A percentile compares a stretch with the other conserved stretches of the same genome.
phyloP scores from a whole-genome alignment of 2,888 invertebrate species.

The Tiliacea citrago region DNA sequence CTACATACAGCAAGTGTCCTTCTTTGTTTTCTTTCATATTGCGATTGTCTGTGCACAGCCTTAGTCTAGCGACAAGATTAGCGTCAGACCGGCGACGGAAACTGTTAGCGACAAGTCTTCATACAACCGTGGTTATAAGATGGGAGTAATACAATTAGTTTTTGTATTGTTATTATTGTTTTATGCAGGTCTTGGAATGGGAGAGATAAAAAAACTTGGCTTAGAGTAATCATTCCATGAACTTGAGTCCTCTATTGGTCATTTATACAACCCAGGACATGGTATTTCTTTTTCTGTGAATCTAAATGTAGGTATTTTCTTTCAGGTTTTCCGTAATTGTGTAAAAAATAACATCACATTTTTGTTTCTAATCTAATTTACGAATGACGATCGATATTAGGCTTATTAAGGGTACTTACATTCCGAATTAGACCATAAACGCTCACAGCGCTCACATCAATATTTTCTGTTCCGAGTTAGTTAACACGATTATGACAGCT shows the following conservation, averaged over 20 bases:
- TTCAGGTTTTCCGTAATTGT: no score
- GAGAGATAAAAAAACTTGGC: constrained; percentile 18
- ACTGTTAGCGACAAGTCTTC: constrained; percentile 30
- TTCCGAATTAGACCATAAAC: no score
- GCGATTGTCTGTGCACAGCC: not conserved
- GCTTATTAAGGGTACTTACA: no score
- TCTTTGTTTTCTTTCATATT: not conserved
- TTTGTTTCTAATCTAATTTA: no score
- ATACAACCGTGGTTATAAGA: constrained; percentile 32
- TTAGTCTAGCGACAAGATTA: constrained; percentile 33
- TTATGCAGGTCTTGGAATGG: constrained; percentile 7
- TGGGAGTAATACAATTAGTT: constrained; percentile 49
- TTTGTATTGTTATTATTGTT: constrained; percentile 33
- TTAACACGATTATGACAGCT: no score
- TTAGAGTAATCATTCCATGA: constrained; percentile 6
- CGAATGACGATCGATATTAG: no score
- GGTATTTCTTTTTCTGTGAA: not conserved
- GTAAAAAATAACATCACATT: no score
- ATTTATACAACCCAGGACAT: not conserved
- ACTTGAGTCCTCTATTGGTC: not conserved
- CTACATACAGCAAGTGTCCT: not conserved
- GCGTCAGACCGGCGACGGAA: constrained; percentile 50
- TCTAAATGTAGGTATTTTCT: not conserved
- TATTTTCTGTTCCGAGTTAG: no score
- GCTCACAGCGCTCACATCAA: no score